Evolutionary conservation across 1,140 invertebrate species (phyloP), one percentile per base, ranked within the genome.

Genomic region (Zaprionus davidi): DNA sequence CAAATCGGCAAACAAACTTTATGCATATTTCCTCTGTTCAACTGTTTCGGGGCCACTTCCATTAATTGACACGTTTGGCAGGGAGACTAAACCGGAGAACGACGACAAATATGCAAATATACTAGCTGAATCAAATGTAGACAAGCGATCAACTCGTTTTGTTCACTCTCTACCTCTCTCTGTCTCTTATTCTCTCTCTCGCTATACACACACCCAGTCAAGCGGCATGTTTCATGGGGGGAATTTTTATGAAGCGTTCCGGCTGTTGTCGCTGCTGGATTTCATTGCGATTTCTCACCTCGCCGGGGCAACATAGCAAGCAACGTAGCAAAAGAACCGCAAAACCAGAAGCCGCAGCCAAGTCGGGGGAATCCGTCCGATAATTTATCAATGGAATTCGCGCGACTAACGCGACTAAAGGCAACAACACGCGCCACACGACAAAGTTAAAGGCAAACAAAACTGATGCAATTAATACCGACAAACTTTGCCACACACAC

Each of bases 361-460:
- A 59, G 71, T 49, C 55, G 76, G 83, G 83, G 76, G 70, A 83
- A 77, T 59, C 64, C 83, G 67, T 36, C 41, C 73, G 68, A 82
- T 83, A 75, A 86, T 82, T 86, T 80, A 86, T 86, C 83, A 86
- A 82, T 83, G 84, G 84, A 81, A 86, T 80, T 73, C 65, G 78
- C 60, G 64, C 67, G 64, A 71, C 66, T 71, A 70, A 69, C 3
- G 36, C 12, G 36, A 71, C 49, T 51, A 44, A 63, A 72, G 31
- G 36, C 38, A 56, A 76, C 55, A 55, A 76, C 63, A 55, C 78
- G 59, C 53, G 67, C 56, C 71, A 55, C 58, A 60, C 72, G 53
- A 62, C 65, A 72, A 73, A 76, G 55, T 68, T 64, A 44, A 69
- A 76, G 72, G 66, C 53, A 72, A 79, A 76, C 73, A 76, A 64